phyloP scores from a whole-genome alignment of 2,113 vertebrate genomes.

The Acrocephalus arundinaceus region DNA sequence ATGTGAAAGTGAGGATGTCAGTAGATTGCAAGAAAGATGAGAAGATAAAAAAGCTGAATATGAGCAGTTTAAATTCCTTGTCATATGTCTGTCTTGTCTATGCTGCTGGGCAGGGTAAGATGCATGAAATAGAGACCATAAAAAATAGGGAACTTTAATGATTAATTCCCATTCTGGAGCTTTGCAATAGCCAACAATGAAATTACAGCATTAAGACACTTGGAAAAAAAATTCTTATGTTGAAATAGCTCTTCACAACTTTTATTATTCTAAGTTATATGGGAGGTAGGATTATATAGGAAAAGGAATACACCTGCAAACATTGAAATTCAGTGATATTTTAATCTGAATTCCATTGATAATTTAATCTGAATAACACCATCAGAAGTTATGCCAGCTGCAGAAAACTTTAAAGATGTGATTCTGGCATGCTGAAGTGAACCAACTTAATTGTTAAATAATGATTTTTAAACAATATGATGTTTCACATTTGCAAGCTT shows the following conservation, averaged over 20 bases:
- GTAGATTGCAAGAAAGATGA: neutral
- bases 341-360: neutral
- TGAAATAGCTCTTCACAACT: neutral
- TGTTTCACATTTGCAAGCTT: neutral
- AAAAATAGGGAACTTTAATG: neutral
- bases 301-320: neutral
- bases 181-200: neutral
- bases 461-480: neutral
- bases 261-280: neutral
- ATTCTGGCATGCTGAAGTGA: constrained; percentile 11
- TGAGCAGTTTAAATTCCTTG: neutral
- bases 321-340: neutral
- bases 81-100: neutral
- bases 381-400: neutral
- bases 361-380: neutral
- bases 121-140: neutral
- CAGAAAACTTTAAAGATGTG: neutral
- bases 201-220: neutral
- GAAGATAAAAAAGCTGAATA: neutral
- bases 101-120: neutral
- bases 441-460: neutral
- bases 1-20: neutral
- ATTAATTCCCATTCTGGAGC: neutral
- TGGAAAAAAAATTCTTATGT: neutral
- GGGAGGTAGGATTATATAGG: neutral